A percentile compares a stretch with the other conserved stretches of the same genome.
Evolutionary conservation across 2,888 invertebrate genomes (phyloP).

Genomic region (Lottia gigantea): DNA sequence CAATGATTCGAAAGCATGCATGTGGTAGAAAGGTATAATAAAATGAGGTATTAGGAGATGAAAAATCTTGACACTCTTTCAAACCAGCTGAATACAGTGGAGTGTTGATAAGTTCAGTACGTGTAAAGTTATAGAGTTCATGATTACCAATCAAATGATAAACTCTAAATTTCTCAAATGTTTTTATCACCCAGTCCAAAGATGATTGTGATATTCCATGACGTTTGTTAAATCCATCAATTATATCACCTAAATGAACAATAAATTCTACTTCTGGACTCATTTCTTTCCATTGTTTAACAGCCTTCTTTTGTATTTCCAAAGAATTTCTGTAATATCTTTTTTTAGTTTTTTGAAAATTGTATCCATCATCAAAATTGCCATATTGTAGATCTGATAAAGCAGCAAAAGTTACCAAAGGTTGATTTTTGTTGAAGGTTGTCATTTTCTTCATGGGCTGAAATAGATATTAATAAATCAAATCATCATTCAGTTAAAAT

Average conservation of each 20-base stretch:
- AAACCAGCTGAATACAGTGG: constrained; percentile 39
- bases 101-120: constrained; percentile 47
- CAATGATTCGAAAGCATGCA: constrained; percentile 54
- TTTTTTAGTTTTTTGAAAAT: constrained; percentile 54
- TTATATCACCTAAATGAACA: constrained; percentile 68
- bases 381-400: constrained; percentile 69
- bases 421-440: background rate
- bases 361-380: constrained; percentile 63
- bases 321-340: constrained; percentile 65
- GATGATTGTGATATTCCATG: constrained; percentile 45
- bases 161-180: constrained; percentile 45
- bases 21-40: constrained; percentile 62
- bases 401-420: constrained; percentile 61
- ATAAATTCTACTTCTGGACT: constrained; percentile 51
- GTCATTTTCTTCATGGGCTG: background rate
- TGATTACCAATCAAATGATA: constrained; percentile 68
- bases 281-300: constrained; percentile 54
- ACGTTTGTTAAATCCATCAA: constrained; percentile 63
- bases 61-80: constrained; percentile 19
- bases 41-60: constrained; percentile 27
- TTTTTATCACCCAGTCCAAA: constrained; percentile 50
- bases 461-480: background rate
- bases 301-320: constrained; percentile 55
- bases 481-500: no score
- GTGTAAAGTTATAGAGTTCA: constrained; percentile 67